These are phyloP conservation scores for Drosophila nigricruria DNA, from an alignment of 2,888 invertebrate species.

Conservation along the genomic window DNA sequence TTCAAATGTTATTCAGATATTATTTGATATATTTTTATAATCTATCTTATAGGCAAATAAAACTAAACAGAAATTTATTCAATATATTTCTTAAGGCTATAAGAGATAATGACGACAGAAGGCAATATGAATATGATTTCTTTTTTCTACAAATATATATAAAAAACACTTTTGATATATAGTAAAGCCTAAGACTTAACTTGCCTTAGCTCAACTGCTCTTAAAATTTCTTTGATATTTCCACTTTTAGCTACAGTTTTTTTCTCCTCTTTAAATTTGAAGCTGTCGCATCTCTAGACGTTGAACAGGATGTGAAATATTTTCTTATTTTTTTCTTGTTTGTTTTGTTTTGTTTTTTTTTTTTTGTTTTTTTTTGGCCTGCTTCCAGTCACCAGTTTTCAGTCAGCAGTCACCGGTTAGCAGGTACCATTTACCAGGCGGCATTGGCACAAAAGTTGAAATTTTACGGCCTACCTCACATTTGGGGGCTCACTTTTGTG, in stretches of 20 bases:
- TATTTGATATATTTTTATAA: too few species aligned
- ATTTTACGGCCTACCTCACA: conserved; percentile 32
- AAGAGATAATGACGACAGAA: too few species aligned
- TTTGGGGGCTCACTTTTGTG: conserved; percentile 53
- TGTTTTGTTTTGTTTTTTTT: neutral
- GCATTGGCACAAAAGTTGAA: conserved; percentile 28
- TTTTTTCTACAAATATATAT: too few species aligned
- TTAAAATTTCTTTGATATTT: neutral
- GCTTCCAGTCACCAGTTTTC: neutral
- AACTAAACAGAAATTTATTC: too few species aligned
- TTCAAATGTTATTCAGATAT: neutral
- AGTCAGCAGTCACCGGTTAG: conserved; percentile 1
- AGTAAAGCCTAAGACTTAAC: too few species aligned
- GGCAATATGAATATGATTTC: too few species aligned
- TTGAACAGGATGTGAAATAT: conserved; percentile 9
- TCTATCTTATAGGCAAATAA: too few species aligned
- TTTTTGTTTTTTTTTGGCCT: neutral
- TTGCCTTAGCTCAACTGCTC: neutral
- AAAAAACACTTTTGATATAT: too few species aligned
- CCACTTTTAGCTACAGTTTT: neutral
- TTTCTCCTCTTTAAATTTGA: neutral
- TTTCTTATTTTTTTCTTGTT: neutral
- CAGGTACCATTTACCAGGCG: conserved; percentile 24
- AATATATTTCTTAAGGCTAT: too few species aligned
- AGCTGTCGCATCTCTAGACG: conserved; percentile 17